Conservation (phyloP, 2,888 invertebrate species). For the Stenurella melanura region DNA sequence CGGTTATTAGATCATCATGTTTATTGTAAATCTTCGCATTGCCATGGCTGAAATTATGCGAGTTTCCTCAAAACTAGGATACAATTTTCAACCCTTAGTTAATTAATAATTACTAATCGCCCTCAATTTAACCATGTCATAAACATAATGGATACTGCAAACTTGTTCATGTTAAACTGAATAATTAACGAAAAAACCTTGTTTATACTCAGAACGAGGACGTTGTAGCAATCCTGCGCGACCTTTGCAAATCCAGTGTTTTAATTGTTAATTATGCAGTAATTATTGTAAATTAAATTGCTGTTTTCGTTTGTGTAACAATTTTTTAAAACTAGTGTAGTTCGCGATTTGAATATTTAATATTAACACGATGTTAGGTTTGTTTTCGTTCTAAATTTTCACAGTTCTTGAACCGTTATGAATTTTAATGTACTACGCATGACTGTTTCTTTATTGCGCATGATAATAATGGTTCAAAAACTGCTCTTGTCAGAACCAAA, state of each 20-base stretch:
- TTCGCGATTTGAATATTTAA: background rate
- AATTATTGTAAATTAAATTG: background rate
- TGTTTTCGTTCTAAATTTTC: too few species aligned
- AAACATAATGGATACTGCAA: conserved; percentile 1
- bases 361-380: too few species aligned
- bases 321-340: background rate
- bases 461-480: too few species aligned
- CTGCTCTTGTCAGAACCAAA: too few species aligned
- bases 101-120: background rate
- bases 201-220: conserved; percentile 20
- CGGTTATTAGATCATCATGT: background rate
- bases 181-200: conserved; percentile 28
- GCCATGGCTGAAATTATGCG: background rate
- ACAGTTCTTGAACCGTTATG: too few species aligned
- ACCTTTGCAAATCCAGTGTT: conserved; percentile 27
- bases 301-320: conserved; percentile 20
- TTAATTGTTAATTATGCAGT: conserved; percentile 27
- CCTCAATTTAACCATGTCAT: background rate
- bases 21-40: background rate
- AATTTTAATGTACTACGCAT: too few species aligned
- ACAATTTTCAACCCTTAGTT: background rate
- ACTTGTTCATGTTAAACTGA: conserved; percentile 2
- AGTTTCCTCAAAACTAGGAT: background rate
- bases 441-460: too few species aligned
- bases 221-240: background rate